A percentile compares a stretch with the other conserved stretches of the same genome.
Conservation (phyloP, 2,888 invertebrate species). For the Branchipolynoe longqiensis region DNA sequence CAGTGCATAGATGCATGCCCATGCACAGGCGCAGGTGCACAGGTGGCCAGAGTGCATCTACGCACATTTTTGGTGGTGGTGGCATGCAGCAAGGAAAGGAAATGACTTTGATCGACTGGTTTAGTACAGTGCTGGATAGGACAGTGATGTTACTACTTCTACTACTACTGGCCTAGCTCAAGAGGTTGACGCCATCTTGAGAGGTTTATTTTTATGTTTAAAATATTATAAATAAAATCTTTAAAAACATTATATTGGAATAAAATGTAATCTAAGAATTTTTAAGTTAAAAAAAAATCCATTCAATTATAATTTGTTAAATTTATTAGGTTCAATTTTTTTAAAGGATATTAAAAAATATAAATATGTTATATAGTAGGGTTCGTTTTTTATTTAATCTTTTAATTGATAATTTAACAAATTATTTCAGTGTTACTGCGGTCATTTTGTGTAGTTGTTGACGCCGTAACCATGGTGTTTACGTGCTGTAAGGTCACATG, state of each 20-base stretch:
- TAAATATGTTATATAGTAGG: neutral
- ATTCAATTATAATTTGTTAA: too few relatives aligned
- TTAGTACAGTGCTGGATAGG: too few relatives aligned
- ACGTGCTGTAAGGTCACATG: neutral
- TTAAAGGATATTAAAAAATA: neutral
- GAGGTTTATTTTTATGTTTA: too few relatives aligned
- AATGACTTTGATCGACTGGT: too few relatives aligned
- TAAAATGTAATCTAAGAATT: neutral
- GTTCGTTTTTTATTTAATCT: neutral
- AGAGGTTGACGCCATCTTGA: too few relatives aligned
- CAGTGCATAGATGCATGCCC: too few relatives aligned
- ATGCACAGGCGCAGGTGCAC: too few relatives aligned
- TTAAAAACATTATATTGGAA: neutral
- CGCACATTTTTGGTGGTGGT: too few relatives aligned
- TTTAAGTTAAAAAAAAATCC: neutral
- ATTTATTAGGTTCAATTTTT: neutral
- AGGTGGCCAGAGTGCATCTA: too few relatives aligned
- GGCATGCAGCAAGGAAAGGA: too few relatives aligned
- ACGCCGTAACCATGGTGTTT: neutral
- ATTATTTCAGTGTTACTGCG: neutral
- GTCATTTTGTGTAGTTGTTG: neutral
- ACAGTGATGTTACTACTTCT: too few relatives aligned
- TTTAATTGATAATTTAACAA: neutral
- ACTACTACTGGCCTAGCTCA: too few relatives aligned
- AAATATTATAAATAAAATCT: neutral